A percentile compares a stretch with the other conserved stretches of the same genome.
Conservation (phyloP, 1,140 invertebrate species). For the Drosophila athabasca region DNA sequence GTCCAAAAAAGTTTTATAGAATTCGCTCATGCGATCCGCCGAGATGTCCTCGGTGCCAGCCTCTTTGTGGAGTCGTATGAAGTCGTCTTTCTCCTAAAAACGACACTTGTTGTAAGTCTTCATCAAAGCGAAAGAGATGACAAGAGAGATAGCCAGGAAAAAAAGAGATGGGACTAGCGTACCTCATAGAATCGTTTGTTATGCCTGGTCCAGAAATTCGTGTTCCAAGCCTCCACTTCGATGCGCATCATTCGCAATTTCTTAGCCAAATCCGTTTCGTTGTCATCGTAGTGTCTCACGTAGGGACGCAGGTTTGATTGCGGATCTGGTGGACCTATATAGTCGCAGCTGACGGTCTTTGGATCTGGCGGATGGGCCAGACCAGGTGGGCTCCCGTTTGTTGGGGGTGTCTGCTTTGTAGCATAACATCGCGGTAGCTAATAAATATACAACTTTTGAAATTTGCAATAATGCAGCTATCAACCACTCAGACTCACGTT, state of each 20-base stretch:
- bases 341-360: constrained; percentile 75
- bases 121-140: too few species aligned
- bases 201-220: constrained; percentile 91
- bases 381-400: constrained; percentile 29
- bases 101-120: constrained; percentile 1
- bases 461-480: too few species aligned
- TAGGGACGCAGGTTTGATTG: constrained; percentile 90
- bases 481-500: constrained; percentile 1
- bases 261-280: constrained; percentile 88
- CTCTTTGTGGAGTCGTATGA: constrained; percentile 85
- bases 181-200: constrained; percentile 89
- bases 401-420: constrained; percentile 16
- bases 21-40: constrained; percentile 93
- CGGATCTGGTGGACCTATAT: constrained; percentile 91
- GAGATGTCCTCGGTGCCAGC: constrained; percentile 84
- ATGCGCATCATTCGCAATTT: constrained; percentile 87
- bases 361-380: constrained; percentile 65
- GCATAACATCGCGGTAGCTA: constrained; percentile 47
- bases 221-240: constrained; percentile 91
- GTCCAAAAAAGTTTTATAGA: constrained; percentile 92
- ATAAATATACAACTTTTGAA: background rate
- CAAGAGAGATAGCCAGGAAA: background rate
- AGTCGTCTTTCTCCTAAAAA: constrained; percentile 88
- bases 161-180: constrained; percentile 35
- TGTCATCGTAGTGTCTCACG: constrained; percentile 86